phyloP scores from a whole-genome alignment of 2,797 vertebrate genomes.

The Ctenopoma kingsleyae region DNA sequence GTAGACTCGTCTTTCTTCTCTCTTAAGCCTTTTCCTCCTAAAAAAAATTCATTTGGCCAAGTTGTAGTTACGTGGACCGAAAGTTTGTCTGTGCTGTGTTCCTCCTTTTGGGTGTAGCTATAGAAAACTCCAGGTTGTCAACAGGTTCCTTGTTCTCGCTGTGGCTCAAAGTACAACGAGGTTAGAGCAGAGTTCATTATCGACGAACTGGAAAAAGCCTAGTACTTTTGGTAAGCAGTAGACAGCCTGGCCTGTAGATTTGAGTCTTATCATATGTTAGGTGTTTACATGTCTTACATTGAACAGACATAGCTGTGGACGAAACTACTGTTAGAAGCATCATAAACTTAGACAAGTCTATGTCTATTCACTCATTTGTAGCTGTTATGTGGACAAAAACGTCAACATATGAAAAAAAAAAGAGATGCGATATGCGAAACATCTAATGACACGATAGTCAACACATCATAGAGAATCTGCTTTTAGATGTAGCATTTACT shows the following conservation, averaged over 20 bases:
- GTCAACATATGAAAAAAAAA: neutral
- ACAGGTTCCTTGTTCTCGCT: slow-evolving; percentile 74
- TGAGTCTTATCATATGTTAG: neutral
- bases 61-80: slow-evolving; percentile 46
- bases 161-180: slow-evolving; percentile 75
- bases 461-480: slow-evolving; percentile 16
- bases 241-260: slow-evolving; percentile 16
- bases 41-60: slow-evolving; percentile 41
- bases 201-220: neutral
- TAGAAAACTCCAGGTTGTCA: slow-evolving; percentile 61
- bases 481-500: slow-evolving; percentile 39
- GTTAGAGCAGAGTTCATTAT: slow-evolving; percentile 51
- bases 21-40: slow-evolving; percentile 28
- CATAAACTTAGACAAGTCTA: neutral
- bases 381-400: neutral
- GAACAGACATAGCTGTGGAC: neutral
- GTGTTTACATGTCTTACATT: neutral
- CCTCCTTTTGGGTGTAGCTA: slow-evolving; percentile 71
- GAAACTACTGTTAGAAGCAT: neutral
- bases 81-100: slow-evolving; percentile 57
- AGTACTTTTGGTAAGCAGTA: slow-evolving; percentile 1
- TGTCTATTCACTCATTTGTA: neutral
- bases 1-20: slow-evolving; percentile 50
- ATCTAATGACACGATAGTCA: slow-evolving; percentile 6
- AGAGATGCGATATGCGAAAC: slow-evolving; percentile 26